phyloP scores from a whole-genome alignment of 2,113 vertebrate species.

The Xenopus tropicalis region UCB_Xtro_10.0 CM004448.2:63144001-63144500 shows the following conservation, averaged over 20 bases:
- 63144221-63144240: slow-evolving; percentile 65
- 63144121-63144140: slow-evolving; percentile 75
- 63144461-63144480: slow-evolving; percentile 58
- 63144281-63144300: slow-evolving; percentile 42
- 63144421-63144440: slow-evolving; percentile 48
- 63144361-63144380: slow-evolving; percentile 25
- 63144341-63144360: slow-evolving; percentile 24
- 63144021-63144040: slow-evolving; percentile 58
- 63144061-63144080: slow-evolving; percentile 67
- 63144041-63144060: slow-evolving; percentile 69
- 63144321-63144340: slow-evolving; percentile 1
- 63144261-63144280: slow-evolving; percentile 49
- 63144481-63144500: slow-evolving; percentile 60
- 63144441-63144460: slow-evolving; percentile 50
- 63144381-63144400: slow-evolving; percentile 30
- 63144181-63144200: slow-evolving; percentile 81
- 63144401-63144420: slow-evolving; percentile 51
- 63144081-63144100: slow-evolving; percentile 68
- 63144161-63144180: slow-evolving; percentile 75
- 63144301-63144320: slow-evolving; percentile 32
- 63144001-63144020: slow-evolving; percentile 58
- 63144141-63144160: slow-evolving; percentile 66
- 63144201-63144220: slow-evolving; percentile 76
- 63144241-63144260: slow-evolving; percentile 64
- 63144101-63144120: slow-evolving; percentile 67